A percentile compares a stretch with the other conserved stretches of the same genome.
Evolutionary conservation across 2,113 vertebrate species (phyloP).

Genomic region (Ageneiosus marmoratus): DNA sequence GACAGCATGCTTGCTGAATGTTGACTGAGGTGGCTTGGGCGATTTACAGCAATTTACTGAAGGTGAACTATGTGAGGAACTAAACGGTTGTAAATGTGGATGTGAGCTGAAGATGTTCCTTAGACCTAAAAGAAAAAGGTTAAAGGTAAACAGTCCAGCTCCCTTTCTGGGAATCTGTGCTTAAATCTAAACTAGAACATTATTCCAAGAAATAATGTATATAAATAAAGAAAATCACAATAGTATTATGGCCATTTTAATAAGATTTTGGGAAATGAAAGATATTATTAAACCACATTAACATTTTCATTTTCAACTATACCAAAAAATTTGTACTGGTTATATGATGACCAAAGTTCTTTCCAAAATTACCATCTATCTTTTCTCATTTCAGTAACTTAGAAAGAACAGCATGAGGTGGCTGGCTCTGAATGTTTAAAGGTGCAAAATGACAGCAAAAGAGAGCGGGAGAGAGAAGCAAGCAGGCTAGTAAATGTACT

Average conservation of each 20-base stretch:
- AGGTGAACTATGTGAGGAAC: slow-evolving; percentile 5
- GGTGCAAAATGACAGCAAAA: slow-evolving; percentile 33
- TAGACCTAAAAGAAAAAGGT: slow-evolving; percentile 16
- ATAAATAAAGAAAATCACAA: slow-evolving; percentile 7
- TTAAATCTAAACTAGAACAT: slow-evolving; percentile 26
- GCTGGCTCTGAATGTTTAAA: slow-evolving; percentile 46
- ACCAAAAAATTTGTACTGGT: not conserved
- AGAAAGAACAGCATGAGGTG: slow-evolving; percentile 47
- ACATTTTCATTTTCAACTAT: not conserved
- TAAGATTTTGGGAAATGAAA: not conserved
- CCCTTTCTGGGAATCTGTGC: slow-evolving; percentile 2
- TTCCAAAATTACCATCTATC: slow-evolving; percentile 20
- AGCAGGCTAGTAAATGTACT: slow-evolving; percentile 54
- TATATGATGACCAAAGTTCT: slow-evolving; percentile 17
- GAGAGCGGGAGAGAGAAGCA: not conserved
- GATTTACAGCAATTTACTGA: slow-evolving; percentile 21
- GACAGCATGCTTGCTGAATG: slow-evolving; percentile 13
- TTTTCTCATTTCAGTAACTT: slow-evolving; percentile 36
- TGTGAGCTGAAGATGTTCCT: slow-evolving; percentile 4
- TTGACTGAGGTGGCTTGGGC: slow-evolving; percentile 9
- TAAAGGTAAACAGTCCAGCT: not conserved
- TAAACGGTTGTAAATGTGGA: slow-evolving; percentile 37
- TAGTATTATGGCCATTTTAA: slow-evolving; percentile 7
- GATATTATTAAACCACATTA: not conserved
- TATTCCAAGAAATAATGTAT: slow-evolving; percentile 20